phyloP scores from a whole-genome alignment of 2,797 vertebrate species.

The Chelonia mydas region DNA sequence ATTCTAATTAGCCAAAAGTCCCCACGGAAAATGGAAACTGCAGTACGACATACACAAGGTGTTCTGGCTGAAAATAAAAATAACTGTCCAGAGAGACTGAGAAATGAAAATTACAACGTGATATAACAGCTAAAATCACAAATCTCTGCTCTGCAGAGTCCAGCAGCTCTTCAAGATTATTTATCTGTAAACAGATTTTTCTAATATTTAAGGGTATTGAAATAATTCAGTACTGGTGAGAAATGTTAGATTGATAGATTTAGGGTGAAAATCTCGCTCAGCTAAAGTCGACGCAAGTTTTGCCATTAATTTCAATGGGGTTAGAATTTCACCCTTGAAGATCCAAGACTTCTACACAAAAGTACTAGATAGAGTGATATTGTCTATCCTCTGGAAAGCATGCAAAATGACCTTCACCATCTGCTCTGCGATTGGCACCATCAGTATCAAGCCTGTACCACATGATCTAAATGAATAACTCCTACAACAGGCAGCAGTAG shows the following conservation, averaged over 20 bases:
- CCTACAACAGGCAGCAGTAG: fast-evolving
- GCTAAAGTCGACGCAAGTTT: not conserved
- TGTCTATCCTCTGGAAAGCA: not conserved
- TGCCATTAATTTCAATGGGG: not conserved
- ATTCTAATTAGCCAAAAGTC: slow-evolving; percentile 10
- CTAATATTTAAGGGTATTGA: fast-evolving
- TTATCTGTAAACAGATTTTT: not conserved
- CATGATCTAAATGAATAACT: not conserved
- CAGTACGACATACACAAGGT: not conserved
- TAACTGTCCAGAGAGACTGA: fast-evolving
- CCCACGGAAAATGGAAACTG: not conserved
- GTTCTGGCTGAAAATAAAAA: slow-evolving; percentile 13
- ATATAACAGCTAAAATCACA: slow-evolving; percentile 16
- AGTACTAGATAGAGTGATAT: not conserved
- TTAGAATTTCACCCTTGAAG: fast-evolving
- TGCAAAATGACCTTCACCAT: fast-evolving
- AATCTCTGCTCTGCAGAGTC: not conserved
- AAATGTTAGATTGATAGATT: not conserved
- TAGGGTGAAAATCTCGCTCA: not conserved
- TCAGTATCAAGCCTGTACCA: not conserved
- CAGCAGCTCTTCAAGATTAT: not conserved
- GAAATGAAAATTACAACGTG: not conserved
- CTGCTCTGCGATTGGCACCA: not conserved
- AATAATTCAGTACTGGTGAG: not conserved
- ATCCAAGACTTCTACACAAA: not conserved